These are phyloP conservation scores for Choloepus didactylus DNA, from an alignment of 2,797 vertebrate species.

Conservation along the genomic window DNA sequence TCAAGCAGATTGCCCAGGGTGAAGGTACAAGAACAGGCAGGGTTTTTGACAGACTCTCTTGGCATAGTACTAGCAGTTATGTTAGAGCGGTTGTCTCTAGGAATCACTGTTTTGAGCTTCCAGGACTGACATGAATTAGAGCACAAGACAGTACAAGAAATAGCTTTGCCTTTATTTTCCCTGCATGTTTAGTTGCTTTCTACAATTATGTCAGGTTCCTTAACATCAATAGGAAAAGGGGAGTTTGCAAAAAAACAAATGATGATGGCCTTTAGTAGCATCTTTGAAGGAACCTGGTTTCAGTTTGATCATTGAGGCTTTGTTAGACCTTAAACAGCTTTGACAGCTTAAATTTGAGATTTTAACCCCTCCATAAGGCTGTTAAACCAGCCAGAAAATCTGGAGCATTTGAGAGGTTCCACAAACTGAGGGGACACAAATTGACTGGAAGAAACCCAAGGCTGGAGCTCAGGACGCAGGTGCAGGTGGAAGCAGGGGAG, in stretches of 20 bases:
- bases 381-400: slow-evolving; percentile 71
- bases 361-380: slow-evolving; percentile 68
- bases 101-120: neutral
- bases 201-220: slow-evolving; percentile 2
- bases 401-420: slow-evolving; percentile 68
- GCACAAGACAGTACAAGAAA: neutral
- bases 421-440: slow-evolving; percentile 31
- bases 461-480: neutral
- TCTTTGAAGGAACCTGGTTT: slow-evolving; percentile 33
- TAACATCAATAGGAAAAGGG: slow-evolving; percentile 45
- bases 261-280: neutral
- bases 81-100: neutral
- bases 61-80: fast-evolving
- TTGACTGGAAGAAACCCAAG: slow-evolving; percentile 37
- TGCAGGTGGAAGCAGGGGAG: neutral
- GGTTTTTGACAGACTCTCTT: neutral
- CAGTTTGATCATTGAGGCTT: neutral
- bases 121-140: neutral
- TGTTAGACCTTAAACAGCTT: slow-evolving; percentile 69
- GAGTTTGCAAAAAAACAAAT: slow-evolving; percentile 40
- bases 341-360: slow-evolving; percentile 72
- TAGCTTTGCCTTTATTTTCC: slow-evolving; percentile 48
- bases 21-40: neutral
- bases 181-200: neutral
- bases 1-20: neutral